phyloP scores from a whole-genome alignment of 2,113 vertebrate genomes.

The Romanogobio albipinnatus region DNA sequence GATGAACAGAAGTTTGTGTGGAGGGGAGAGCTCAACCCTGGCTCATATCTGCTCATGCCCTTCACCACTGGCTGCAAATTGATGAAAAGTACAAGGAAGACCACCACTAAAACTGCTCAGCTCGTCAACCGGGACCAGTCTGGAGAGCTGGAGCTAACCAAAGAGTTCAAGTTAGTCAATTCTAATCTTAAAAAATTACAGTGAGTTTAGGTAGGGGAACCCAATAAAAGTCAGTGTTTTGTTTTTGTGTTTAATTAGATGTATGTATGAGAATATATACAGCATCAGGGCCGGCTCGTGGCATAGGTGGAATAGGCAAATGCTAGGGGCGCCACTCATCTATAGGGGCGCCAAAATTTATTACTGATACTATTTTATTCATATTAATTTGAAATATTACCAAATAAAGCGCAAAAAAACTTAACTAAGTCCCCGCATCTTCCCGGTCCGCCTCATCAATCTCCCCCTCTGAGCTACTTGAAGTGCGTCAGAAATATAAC shows the following conservation, averaged over 20 bases:
- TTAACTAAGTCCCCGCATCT: too few relatives aligned
- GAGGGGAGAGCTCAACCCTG: constrained; percentile 87
- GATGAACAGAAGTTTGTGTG: constrained; percentile 83
- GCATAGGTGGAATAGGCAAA: too few relatives aligned
- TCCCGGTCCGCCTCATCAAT: too few relatives aligned
- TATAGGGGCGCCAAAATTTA: too few relatives aligned
- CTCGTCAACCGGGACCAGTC: constrained; percentile 80
- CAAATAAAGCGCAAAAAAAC: too few relatives aligned
- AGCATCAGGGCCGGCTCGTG: too few relatives aligned
- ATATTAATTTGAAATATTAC: too few relatives aligned
- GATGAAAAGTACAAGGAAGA: constrained; percentile 76
- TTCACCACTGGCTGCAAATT: constrained; percentile 91
- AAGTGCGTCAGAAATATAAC: too few relatives aligned
- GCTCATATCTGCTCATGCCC: constrained; percentile 86
- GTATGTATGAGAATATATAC: not conserved
- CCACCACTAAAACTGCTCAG: constrained; percentile 73
- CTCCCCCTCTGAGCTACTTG: too few relatives aligned
- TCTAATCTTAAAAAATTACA: not conserved
- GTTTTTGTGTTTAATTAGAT: not conserved
- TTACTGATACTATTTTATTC: too few relatives aligned
- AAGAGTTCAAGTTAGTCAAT: constrained; percentile 80
- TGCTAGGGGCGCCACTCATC: too few relatives aligned
- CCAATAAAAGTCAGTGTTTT: not conserved
- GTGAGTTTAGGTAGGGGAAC: not conserved
- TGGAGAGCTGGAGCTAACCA: constrained; percentile 84